Conservation (phyloP, 2,888 invertebrate genomes). For the Eristalinus aeneus region DNA sequence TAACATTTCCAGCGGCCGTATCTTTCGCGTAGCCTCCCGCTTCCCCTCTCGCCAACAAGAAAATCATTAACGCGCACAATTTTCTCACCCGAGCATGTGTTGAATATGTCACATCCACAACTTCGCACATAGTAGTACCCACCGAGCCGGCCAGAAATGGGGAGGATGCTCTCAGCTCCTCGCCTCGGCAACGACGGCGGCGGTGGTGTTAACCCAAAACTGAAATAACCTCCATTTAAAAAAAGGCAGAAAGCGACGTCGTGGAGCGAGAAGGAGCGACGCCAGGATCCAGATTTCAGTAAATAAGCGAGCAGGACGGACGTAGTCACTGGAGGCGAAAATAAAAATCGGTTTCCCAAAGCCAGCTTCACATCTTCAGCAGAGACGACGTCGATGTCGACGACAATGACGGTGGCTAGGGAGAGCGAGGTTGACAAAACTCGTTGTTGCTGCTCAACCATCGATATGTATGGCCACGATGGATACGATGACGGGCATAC, state of each 20-base stretch:
- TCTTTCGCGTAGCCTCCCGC: slow-evolving; percentile 7
- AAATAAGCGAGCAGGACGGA: slow-evolving; percentile 58
- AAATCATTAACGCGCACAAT: slow-evolving; percentile 71
- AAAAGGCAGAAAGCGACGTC: slow-evolving; percentile 9
- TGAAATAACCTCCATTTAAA: slow-evolving; percentile 62
- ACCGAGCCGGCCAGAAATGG: slow-evolving; percentile 31
- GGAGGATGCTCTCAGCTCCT: slow-evolving; percentile 55
- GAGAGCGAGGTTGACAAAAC: slow-evolving; percentile 62
- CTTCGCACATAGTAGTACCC: slow-evolving; percentile 70
- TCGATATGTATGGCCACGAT: slow-evolving; percentile 21
- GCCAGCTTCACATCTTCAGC: slow-evolving; percentile 42
- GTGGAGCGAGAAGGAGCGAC: background rate
- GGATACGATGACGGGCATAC: slow-evolving; percentile 60
- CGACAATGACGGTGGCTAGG: no score
- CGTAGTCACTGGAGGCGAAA: background rate
- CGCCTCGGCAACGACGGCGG: slow-evolving; percentile 13
- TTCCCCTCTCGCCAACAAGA: slow-evolving; percentile 63
- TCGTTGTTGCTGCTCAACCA: slow-evolving; percentile 63
- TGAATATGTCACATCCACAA: slow-evolving; percentile 71
- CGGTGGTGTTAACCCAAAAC: slow-evolving; percentile 33
- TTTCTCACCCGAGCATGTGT: slow-evolving; percentile 71
- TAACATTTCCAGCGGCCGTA: slow-evolving; percentile 42
- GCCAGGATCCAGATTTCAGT: slow-evolving; percentile 25
- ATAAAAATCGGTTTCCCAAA: background rate
- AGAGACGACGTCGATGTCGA: no score